phyloP scores from a whole-genome alignment of 2,888 invertebrate species.

The Drosophila picticornis region DNA sequence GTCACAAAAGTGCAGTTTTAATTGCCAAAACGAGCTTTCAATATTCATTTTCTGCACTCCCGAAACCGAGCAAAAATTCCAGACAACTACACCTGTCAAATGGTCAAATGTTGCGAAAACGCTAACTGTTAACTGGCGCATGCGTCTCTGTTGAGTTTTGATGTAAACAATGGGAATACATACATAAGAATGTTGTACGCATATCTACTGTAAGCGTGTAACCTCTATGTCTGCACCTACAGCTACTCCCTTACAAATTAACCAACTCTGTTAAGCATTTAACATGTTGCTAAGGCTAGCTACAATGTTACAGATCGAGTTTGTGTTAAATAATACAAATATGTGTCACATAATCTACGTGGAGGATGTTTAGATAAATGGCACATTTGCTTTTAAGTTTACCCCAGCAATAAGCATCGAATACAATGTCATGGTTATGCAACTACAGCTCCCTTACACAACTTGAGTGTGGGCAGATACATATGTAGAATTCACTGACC shows the following conservation, averaged over 20 bases:
- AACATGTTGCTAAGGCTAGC: neutral
- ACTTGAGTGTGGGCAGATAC: neutral
- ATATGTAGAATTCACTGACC: conserved; percentile 5
- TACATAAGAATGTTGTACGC: conserved; percentile 15
- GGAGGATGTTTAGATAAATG: neutral
- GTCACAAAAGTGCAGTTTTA: neutral
- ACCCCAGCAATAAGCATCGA: neutral
- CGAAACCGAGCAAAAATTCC: conserved; percentile 58
- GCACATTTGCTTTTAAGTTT: neutral
- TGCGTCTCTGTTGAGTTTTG: conserved; percentile 53
- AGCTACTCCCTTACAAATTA: neutral
- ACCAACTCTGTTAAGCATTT: neutral
- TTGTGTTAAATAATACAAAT: neutral
- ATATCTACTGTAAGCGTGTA: neutral
- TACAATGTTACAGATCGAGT: neutral
- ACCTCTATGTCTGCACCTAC: neutral
- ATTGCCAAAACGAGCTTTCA: conserved; percentile 27
- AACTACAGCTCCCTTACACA: neutral
- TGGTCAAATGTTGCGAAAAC: conserved; percentile 52
- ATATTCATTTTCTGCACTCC: conserved; percentile 54
- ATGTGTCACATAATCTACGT: neutral
- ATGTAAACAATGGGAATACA: conserved; percentile 57
- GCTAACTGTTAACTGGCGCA: conserved; percentile 55
- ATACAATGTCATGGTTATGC: neutral
- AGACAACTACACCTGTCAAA: conserved; percentile 58